Evolutionary conservation across 2,888 invertebrate species (phyloP), one percentile per base, ranked within the genome.

Genomic region (Cephalotes varians): DNA sequence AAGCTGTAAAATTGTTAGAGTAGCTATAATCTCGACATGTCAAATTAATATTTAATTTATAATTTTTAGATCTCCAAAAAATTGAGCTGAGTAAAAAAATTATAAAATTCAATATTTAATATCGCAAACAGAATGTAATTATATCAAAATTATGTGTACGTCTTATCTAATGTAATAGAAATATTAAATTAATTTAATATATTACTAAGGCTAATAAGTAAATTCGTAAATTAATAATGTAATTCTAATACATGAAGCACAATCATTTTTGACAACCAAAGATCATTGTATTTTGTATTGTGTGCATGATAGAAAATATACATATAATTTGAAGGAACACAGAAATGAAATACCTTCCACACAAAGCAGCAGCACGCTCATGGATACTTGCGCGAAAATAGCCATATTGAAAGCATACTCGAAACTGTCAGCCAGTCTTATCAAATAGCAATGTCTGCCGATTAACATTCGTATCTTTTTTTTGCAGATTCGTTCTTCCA

Each of bases 301-400:
- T 67, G 31, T 18, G 47, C n/a, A 67, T 10, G 47, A 0, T 49
- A 31, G n/a, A n/a, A 6, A 6, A 12, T 12, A 28, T 44, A 2
- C 3, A 40, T 12, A 25, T 18, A 71, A 40, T 21, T 25, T 62
- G 18, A 47, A 34, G n/a, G n/a, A 21, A 71, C 5, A 12, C 2
- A 2, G 15, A 47, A 34, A 31, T 10, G 1, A 51, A 34, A 74
- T 88, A 88, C 89, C 89, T 65, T 76, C 85, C 6, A 90, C 31
- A 73, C 89, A 88, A 34, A 88, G 76, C 6, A 89, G 51, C 6
- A 88, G 25, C 0, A 80, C 65, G 25, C 89, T 90, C 87, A 84
- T 83, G 65, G 88, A 10, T 7, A 87, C 21, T 34, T 89, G 89
- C 4, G 83, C 34, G 10, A 89, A 49, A 7, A 90, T 83, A 2